Evolutionary conservation across 2,888 invertebrate species (phyloP), one percentile per base, ranked within the genome.

Genomic region (Pollenia angustigena): DNA sequence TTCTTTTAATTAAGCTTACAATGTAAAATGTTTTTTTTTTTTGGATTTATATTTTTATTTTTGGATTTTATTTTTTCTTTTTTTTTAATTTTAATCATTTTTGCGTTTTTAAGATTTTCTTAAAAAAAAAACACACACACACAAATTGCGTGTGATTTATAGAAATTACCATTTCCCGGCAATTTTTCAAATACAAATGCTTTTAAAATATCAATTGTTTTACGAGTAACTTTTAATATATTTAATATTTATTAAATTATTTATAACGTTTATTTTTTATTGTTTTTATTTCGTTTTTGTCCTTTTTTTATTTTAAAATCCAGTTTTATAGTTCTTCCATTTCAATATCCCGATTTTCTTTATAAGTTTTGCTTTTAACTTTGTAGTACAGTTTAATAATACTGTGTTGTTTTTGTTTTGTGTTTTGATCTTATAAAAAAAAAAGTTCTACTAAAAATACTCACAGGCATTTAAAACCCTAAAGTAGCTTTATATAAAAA

Each of bases 141-240:
- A 52, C 52, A 68, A 40, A 62, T 62, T 62, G 44, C 44, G 16
- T 64, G 10, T 18, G 40, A 32, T 42, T 60, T 62, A 1, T 54
- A 66, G n/a, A 46, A n/a, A 18, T 32, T 42, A 79, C 68, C 50
- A 48, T 62, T 32, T 64, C 54, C 80, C 62, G 80, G 80, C 62
- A 56, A 56, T 72, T 54, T 71, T 72, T 23, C 23, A 52, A 52
- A 50, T 71, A 46, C 60, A 80, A 80, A 71, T 62, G 60, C 79
- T n/a, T 60, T 52, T 23, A 12, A 71, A 71, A 62, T 50, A 52
- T 52, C 18, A 4, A 42, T 69, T 10, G 12, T 56, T 62, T 32
- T 44, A 68, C 32, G 32, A 32, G 6, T 32, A 6, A 32, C 6
- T 32, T 32, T 32, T 32, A 32, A 32, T 32, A 32, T 2, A 32